A percentile compares a stretch with the other conserved stretches of the same genome.
Evolutionary conservation across 1,140 invertebrate genomes (phyloP).

Genomic region (Agrypnia vestita): DNA sequence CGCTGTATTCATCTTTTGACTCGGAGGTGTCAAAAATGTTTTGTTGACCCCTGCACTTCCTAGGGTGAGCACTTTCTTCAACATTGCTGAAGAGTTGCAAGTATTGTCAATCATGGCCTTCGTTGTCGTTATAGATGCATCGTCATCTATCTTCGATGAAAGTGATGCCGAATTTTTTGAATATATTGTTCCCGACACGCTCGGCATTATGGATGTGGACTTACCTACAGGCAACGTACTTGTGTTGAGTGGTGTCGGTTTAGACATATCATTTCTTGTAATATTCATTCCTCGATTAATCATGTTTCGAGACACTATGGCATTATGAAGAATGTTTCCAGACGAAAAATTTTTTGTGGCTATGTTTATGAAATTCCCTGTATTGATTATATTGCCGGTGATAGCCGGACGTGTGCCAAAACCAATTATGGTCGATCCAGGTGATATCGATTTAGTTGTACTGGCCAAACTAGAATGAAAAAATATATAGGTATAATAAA

Average conservation of each 20-base stretch:
- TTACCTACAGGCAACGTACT: conserved; percentile 34
- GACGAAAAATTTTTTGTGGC: conserved; percentile 70
- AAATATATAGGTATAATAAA: background rate
- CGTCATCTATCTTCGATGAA: conserved; percentile 57
- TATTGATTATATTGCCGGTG: conserved; percentile 62
- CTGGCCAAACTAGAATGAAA: conserved; percentile 68
- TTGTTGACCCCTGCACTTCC: conserved; percentile 69
- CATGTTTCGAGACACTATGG: conserved; percentile 68
- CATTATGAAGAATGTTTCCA: conserved; percentile 72
- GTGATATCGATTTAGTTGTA: conserved; percentile 68
- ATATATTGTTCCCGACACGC: conserved; percentile 40
- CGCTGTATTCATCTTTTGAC: conserved; percentile 65
- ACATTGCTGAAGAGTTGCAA: conserved; percentile 71
- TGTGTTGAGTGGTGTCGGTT: conserved; percentile 25
- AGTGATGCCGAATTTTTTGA: conserved; percentile 31
- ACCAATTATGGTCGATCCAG: conserved; percentile 68
- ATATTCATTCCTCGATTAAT: conserved; percentile 55
- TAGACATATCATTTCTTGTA: conserved; percentile 49
- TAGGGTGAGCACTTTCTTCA: conserved; percentile 71
- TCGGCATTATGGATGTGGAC: conserved; percentile 31
- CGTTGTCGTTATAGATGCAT: conserved; percentile 62
- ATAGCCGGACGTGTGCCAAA: conserved; percentile 68
- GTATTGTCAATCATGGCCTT: conserved; percentile 73
- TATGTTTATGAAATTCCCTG: conserved; percentile 69
- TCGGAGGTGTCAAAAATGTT: conserved; percentile 72